A percentile compares a stretch with the other conserved stretches of the same genome.
These are phyloP conservation scores for Pristiophorus japonicus DNA, from an alignment of 2,113 vertebrate genomes.

Conservation along the genomic window DNA sequence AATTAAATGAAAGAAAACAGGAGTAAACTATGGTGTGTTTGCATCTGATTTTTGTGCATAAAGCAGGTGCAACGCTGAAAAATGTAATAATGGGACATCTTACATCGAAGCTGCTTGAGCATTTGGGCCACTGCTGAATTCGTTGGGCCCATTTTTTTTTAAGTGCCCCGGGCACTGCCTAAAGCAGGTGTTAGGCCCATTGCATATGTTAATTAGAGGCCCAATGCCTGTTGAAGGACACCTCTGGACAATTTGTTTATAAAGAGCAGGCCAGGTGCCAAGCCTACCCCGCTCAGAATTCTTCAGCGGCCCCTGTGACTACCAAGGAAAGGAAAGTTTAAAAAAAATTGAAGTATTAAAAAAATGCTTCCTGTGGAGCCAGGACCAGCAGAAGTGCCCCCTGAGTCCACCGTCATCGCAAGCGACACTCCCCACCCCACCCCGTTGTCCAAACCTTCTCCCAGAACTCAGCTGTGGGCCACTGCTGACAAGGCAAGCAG, in stretches of 20 bases:
- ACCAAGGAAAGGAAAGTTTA: background rate
- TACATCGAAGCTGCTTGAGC: background rate
- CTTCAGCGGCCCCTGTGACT: background rate
- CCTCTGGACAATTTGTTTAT: background rate
- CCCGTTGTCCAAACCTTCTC: background rate
- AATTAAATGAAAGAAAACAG: background rate
- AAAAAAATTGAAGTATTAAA: background rate
- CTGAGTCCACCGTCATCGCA: too few species aligned
- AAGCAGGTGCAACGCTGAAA: background rate
- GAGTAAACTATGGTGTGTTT: background rate
- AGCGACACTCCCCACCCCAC: too few species aligned
- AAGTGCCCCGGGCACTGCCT: background rate
- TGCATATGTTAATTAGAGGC: background rate
- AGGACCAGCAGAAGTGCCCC: too few species aligned
- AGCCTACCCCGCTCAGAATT: background rate
- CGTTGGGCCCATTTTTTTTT: background rate
- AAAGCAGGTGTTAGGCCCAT: background rate
- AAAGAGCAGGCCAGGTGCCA: background rate
- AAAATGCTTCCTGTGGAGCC: too few species aligned
- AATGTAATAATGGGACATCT: background rate
- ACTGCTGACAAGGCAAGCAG: background rate
- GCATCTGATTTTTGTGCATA: background rate
- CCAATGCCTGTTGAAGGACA: background rate
- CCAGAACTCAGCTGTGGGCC: background rate
- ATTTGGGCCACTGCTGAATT: background rate